Base-by-base conservation (phyloP, 2,113 vertebrate genomes). In the Seriola rivoliana region DNA sequence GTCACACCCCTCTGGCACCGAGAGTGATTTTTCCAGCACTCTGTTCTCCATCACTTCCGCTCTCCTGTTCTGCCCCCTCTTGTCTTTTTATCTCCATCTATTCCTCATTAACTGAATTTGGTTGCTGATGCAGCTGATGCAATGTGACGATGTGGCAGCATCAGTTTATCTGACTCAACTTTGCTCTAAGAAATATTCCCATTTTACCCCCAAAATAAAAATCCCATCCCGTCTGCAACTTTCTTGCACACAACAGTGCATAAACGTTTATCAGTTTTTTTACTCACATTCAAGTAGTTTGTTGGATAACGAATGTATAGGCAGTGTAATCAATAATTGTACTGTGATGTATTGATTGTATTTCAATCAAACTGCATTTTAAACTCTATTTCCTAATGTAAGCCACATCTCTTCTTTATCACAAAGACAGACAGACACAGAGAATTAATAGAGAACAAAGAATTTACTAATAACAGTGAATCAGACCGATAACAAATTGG, bases 101-200 rank as follows among this genome's bases (percentile, higher is more conserved):
- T 57, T 12, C 21, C 68, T 82, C 85, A 76, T 88, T 84, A 88
- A 76, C 46, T 2, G 38, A 46, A 59, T 75, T 82, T 19, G 19
- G 64, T 5, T 87, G 82, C 66, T 58, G 77, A 80, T 75, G 74
- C 48, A 36, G 80, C 79, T 78, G 78, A 85, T 71, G 77, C 52
- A 48, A 10, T 50, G 34, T 73, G 78, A 82, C 74, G 69, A 64
- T n/a, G 79, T 29, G 50, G 66, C 36, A 69, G 42, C 25, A 3
- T 13, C 60, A 9, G 52, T 68, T 85, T 75, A 75, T 79, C 74
- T 34, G 73, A 55, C 38, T 54, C 40, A 62, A 75, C 54, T 74
- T 68, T 79, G 16, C 66, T 69, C 36, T 19, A 17, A 78, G 60
- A 72, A 65, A 70, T 12, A 57, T 9, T 57, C n/a, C n/a, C n/a